Percentiles rank a stretch among this genome's conserved stretches.
These are phyloP conservation scores for Tipula lateralis DNA, from an alignment of 2,888 invertebrate species.

Conservation along the genomic window DNA sequence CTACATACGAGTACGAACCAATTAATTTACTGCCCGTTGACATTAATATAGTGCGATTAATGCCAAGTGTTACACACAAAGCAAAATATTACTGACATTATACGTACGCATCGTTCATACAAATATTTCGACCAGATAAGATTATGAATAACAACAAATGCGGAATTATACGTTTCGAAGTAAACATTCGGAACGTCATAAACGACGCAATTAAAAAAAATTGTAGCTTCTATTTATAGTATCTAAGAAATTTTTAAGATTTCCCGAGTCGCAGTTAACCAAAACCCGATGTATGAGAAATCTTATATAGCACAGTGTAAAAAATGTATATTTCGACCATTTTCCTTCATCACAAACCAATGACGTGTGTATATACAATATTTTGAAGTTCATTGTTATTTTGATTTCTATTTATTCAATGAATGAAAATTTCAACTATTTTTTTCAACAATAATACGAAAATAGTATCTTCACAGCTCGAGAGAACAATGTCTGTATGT, in stretches of 20 bases:
- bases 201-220: neutral
- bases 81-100: neutral
- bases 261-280: neutral
- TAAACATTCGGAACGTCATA: neutral
- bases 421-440: neutral
- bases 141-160: neutral
- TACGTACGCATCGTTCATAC: neutral
- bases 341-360: neutral
- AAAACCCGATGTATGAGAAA: neutral
- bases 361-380: too few species aligned
- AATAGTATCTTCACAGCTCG: neutral
- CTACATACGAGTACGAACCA: neutral
- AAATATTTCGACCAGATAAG: neutral
- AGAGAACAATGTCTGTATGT: neutral
- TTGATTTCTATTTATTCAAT: neutral
- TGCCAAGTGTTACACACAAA: neutral
- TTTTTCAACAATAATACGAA: neutral
- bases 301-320: neutral
- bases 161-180: neutral
- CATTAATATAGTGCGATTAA: neutral
- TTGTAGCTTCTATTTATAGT: neutral
- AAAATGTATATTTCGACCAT: neutral
- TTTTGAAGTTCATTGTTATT: constrained; percentile 19
- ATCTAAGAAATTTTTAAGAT: neutral
- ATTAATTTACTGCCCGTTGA: neutral